Base-by-base conservation (phyloP, 2,113 vertebrate species). In the Gulo gulo region DNA sequence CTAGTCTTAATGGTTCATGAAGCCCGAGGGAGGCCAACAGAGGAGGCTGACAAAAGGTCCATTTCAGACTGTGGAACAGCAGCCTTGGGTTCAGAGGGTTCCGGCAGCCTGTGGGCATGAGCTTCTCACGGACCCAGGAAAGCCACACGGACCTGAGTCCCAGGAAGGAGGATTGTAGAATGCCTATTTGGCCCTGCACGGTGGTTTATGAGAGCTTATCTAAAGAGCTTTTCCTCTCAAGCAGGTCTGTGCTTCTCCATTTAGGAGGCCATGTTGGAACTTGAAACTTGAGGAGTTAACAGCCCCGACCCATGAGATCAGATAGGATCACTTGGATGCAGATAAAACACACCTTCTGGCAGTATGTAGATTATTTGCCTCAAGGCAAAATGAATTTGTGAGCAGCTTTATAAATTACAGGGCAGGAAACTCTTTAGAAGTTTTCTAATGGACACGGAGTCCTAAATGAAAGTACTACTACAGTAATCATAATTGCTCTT, bases 371-470 rank as follows among this genome's bases (percentile, higher is more conserved):
- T 89, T 82, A 61, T 82, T 79, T 82, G 59, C 61, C 76, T 82
- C 31, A 67, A 82, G 92, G 76, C 42, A n/a, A 96, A 67, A 42
- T 29, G 47, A 67, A 88, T 83, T 74, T 79, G 82, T 31, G 96
- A 83, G 82, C 11, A 59, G 55, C 73, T 92, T 94, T 94, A 73
- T 89, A 82, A 92, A 93, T 96, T 34, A 50, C 6, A 78, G 85
- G 39, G 26, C 45, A 71, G 12, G 63, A 88, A 88, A 82, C 6
- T n/a, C 89, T 81, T 88, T 18, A 93, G 85, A 86, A 88, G 78
- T 94, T 79, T 86, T 50, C 80, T 90, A 80, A 92, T 47, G 74
- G 96, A 42, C 7, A n/a, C 67, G 69, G 61, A 61, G 26, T 74
- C 34, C 73, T 42, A 94, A 84, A 26, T 71, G 87, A 50, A 81